Evolutionary conservation across 2,113 vertebrate genomes (phyloP), one percentile per base, ranked within the genome.

Genomic region (Meriones unguiculatus): DNA sequence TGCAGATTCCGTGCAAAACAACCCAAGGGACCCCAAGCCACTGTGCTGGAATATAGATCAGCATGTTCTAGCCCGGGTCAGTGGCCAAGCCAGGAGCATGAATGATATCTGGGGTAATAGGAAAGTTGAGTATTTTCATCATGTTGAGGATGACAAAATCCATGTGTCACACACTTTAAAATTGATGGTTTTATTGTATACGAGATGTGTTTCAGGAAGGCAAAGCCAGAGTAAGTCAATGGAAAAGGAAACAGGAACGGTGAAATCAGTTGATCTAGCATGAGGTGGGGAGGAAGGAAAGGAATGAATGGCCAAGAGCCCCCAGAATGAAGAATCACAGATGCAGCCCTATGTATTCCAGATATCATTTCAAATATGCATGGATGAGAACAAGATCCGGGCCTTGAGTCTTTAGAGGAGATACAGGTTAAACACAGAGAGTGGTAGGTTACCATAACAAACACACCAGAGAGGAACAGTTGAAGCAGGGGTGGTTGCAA

Each of bases 41-140:
- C 1, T 22, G 2, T 2, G 2, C 52, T 8, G 3, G 59, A 14
- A 54, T 18, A 14, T 24, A 90, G 80, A 13, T 2, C 1, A 8
- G 11, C 3, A 0, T 15, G 11, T 35, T 50, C 50, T 15, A 70
- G 64, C 13, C 12, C 12, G 52, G 22, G 35, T 32, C 1, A 0
- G 0, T 0, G 30, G 25, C 13, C 14, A 3, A 1, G 0, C 14
- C 13, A 24, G 28, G 32, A 62, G 32, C 7, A 0, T 0, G 0
- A 7, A 4, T 0, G 20, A 11, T 22, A 25, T 20, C 2, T 9
- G 17, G 35, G 70, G 24, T 2, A 28, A 12, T 2, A 46, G 59
- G 52, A 67, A 90, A 35, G 15, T 8, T 84, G 0, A 64, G 0
- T 14, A 8, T 7, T 18, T 78, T 13, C 2, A 38, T 35, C 11